A percentile compares a stretch with the other conserved stretches of the same genome.
phyloP scores from a whole-genome alignment of 2,888 invertebrate species.

The Drosophila nigricruria region DNA sequence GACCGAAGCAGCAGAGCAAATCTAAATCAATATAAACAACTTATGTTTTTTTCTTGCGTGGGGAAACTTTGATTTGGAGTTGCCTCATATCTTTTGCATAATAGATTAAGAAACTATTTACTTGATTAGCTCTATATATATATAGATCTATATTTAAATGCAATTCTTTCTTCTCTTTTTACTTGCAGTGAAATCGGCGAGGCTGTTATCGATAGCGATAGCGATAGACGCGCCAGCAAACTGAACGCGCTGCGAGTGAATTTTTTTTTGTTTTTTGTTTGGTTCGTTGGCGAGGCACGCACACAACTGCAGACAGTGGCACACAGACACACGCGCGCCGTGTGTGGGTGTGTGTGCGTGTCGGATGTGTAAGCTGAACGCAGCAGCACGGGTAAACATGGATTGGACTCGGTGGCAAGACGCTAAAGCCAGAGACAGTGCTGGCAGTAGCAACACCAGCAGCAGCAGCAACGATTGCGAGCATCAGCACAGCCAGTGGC shows the following conservation, averaged over 20 bases:
- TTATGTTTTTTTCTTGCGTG: background rate
- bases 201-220: slow-evolving; percentile 15
- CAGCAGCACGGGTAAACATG: slow-evolving; percentile 77
- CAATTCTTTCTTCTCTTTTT: slow-evolving; percentile 3
- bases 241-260: slow-evolving; percentile 49
- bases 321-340: slow-evolving; percentile 50
- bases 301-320: slow-evolving; percentile 25
- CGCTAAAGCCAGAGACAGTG: slow-evolving; percentile 79
- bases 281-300: slow-evolving; percentile 30
- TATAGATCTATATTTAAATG: background rate
- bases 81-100: background rate
- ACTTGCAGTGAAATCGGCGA: slow-evolving; percentile 36
- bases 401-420: slow-evolving; percentile 85
- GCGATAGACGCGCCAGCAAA: slow-evolving; percentile 27
- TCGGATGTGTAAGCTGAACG: slow-evolving; percentile 47
- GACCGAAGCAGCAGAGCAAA: background rate
- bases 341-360: slow-evolving; percentile 69
- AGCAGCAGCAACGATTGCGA: slow-evolving; percentile 61
- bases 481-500: slow-evolving; percentile 78
- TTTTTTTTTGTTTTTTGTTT: slow-evolving; percentile 53
- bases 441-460: slow-evolving; percentile 79
- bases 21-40: slow-evolving; percentile 10
- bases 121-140: background rate
- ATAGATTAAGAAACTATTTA: background rate
- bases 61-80: background rate